These are phyloP conservation scores for Scomber japonicus DNA, from an alignment of 2,113 vertebrate species.

Conservation along the genomic window DNA sequence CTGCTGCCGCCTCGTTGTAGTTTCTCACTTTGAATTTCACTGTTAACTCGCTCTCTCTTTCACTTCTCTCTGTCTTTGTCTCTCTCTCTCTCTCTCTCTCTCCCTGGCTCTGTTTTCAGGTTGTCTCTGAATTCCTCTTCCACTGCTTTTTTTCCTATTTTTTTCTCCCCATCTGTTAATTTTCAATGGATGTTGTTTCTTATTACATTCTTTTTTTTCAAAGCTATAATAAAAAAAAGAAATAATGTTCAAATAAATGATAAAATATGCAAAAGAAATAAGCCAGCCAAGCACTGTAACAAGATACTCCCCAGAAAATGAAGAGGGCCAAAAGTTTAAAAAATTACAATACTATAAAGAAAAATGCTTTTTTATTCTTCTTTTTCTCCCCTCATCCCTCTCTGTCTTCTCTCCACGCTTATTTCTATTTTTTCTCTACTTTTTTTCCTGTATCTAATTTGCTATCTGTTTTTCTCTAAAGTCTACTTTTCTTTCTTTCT, in stretches of 20 bases:
- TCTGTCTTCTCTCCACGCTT: not conserved
- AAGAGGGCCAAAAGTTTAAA: not conserved
- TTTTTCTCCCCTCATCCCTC: too few relatives aligned
- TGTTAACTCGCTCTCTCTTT: slow-evolving; percentile 61
- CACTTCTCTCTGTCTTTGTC: slow-evolving; percentile 39
- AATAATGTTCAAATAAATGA: not conserved
- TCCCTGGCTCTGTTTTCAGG: not conserved
- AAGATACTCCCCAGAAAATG: not conserved
- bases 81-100: not conserved
- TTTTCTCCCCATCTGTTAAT: not conserved
- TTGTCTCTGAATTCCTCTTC: slow-evolving; percentile 9
- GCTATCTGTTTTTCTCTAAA: not conserved
- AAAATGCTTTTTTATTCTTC: not conserved
- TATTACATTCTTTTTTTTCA: not conserved
- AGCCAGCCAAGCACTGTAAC: too few relatives aligned
- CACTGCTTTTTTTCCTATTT: not conserved
- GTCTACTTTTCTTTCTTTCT: not conserved
- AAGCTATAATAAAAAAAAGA: not conserved
- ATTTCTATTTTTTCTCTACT: too few relatives aligned
- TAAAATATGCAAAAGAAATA: not conserved
- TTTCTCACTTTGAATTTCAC: slow-evolving; percentile 70
- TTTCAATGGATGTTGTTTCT: not conserved
- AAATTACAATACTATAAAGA: not conserved
- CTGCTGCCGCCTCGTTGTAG: slow-evolving; percentile 69
- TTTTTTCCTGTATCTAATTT: too few relatives aligned